Conservation (phyloP, 2,797 vertebrate species). For the Gallinago stenura region DNA sequence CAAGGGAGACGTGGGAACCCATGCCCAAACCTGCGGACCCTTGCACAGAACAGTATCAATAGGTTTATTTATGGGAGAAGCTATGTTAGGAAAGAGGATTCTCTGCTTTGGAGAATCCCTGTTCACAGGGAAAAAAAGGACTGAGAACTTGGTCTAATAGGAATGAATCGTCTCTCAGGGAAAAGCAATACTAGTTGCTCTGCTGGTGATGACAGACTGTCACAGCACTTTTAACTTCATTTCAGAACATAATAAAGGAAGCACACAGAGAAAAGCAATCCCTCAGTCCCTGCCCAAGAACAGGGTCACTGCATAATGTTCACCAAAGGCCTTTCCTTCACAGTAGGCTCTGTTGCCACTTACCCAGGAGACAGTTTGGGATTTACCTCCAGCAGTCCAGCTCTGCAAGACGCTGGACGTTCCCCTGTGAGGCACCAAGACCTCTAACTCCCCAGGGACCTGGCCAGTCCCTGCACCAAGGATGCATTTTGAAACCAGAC, state of each 20-base stretch:
- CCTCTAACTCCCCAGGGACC: background rate
- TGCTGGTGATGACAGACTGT: background rate
- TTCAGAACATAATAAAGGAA: background rate
- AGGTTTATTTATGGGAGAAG: background rate
- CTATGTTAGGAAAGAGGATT: background rate
- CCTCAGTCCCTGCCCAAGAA: background rate
- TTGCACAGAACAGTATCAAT: background rate
- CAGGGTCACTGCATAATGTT: background rate
- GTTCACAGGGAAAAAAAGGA: background rate
- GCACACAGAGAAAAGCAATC: background rate
- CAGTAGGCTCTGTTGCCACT: background rate
- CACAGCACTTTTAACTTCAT: background rate
- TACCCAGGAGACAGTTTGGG: background rate
- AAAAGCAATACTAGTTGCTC: background rate
- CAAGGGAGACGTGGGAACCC: background rate
- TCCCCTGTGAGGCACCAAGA: background rate
- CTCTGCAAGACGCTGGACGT: background rate
- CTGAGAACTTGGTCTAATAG: background rate
- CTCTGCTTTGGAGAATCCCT: background rate
- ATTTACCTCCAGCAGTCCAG: background rate
- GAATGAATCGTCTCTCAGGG: background rate
- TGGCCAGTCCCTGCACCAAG: background rate
- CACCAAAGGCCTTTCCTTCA: background rate
- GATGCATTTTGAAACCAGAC: background rate
- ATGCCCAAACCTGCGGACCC: background rate